Conservation (phyloP, 2,113 vertebrate genomes). For the Etheostoma spectabile region DNA sequence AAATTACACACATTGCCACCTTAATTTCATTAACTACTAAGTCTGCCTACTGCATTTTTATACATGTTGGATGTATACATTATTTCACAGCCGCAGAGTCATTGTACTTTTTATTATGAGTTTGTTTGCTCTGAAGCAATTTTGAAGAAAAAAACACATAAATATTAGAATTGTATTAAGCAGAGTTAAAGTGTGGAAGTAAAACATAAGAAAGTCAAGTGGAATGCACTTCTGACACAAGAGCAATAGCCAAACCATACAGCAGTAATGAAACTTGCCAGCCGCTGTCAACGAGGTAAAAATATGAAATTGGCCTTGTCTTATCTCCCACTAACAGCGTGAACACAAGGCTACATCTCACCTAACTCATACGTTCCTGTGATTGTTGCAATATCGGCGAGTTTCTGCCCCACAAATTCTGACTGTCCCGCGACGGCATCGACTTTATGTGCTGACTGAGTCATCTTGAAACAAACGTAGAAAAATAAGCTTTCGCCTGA, state of each 20-base stretch:
- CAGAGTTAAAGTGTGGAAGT: constrained; percentile 20
- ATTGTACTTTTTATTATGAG: neutral
- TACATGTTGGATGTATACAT: neutral
- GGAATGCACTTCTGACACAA: constrained; percentile 55
- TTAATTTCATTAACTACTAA: neutral
- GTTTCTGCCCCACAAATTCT: constrained; percentile 58
- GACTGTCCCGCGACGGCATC: constrained; percentile 36
- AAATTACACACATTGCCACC: neutral
- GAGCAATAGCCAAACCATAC: constrained; percentile 52
- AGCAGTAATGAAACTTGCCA: constrained; percentile 54
- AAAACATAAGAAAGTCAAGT: constrained; percentile 30
- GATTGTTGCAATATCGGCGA: constrained; percentile 62
- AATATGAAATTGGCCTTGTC: constrained; percentile 75
- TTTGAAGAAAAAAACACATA: neutral
- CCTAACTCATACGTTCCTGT: constrained; percentile 61
- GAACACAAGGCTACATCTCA: constrained; percentile 65
- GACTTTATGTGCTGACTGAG: constrained; percentile 62
- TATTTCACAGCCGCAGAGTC: neutral
- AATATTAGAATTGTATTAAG: neutral
- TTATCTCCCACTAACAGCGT: constrained; percentile 73
- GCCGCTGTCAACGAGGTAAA: constrained; percentile 59
- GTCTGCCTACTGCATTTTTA: neutral
- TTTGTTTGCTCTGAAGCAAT: neutral
- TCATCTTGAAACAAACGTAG: constrained; percentile 71
- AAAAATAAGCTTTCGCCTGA: constrained; percentile 64